Evolutionary conservation across 2,888 invertebrate species (phyloP).

Genomic region (Siphonodentalium dalli): DNA sequence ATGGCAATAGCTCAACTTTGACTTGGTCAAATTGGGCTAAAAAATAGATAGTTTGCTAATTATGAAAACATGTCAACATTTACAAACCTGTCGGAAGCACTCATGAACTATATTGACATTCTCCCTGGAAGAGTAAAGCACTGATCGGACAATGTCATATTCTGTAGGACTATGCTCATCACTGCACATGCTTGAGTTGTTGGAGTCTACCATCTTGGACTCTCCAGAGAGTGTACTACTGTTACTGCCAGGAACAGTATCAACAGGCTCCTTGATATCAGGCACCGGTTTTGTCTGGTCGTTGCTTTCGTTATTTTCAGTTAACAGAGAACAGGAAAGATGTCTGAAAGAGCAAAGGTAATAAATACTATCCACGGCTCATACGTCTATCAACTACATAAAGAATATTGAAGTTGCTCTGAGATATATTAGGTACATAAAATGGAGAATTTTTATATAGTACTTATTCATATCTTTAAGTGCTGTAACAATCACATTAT

Average conservation of each 20-base stretch:
- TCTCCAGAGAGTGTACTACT: constrained; percentile 52
- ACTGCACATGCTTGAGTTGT: constrained; percentile 43
- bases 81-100: constrained; percentile 79
- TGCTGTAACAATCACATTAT: no score
- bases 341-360: constrained; percentile 25
- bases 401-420: no score
- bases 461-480: no score
- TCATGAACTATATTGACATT: constrained; percentile 95
- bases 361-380: not conserved
- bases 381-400: not conserved
- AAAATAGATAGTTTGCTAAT: no score
- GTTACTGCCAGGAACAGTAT: constrained; percentile 46
- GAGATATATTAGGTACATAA: no score
- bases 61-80: not conserved
- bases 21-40: no score
- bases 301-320: constrained; percentile 30
- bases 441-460: no score
- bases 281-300: constrained; percentile 31
- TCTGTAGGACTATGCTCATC: constrained; percentile 54
- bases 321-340: constrained; percentile 28
- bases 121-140: constrained; percentile 84
- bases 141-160: constrained; percentile 78
- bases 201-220: constrained; percentile 52
- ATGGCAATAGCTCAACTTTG: no score
- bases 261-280: constrained; percentile 21